Evolutionary conservation across 2,113 vertebrate species (phyloP).

Genomic region (Telmatochromis sp.): DNA sequence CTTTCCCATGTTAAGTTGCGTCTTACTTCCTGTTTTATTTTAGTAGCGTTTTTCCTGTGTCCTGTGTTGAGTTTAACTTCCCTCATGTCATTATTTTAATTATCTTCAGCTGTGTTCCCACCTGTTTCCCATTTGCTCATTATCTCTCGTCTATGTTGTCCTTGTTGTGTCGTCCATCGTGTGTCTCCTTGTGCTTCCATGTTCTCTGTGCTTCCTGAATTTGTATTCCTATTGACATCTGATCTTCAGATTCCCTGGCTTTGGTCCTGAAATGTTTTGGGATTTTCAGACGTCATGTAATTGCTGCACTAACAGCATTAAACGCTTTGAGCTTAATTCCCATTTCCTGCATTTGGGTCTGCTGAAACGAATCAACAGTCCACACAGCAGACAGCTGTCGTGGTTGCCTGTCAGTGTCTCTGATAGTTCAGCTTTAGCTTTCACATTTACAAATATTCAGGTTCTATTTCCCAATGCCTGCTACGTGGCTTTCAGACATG

Average conservation of each 20-base stretch:
- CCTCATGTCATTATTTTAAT: fast-evolving
- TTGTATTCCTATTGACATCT: not conserved
- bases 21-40: not conserved
- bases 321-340: not conserved
- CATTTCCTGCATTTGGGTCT: not conserved
- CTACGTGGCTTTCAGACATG: not conserved
- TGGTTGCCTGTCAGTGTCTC: not conserved
- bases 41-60: not conserved
- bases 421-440: not conserved
- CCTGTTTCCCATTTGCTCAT: not conserved
- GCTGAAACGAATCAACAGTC: not conserved
- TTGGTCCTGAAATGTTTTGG: not conserved
- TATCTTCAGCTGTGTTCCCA: not conserved
- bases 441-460: not conserved
- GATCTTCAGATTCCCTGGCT: not conserved
- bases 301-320: not conserved
- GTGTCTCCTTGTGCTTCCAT: not conserved
- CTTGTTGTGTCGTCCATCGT: fast-evolving
- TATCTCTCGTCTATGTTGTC: not conserved
- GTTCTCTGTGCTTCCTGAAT: not conserved
- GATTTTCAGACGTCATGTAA: not conserved
- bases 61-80: not conserved
- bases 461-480: not conserved
- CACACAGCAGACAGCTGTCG: not conserved
- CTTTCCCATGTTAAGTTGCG: not conserved